These are phyloP conservation scores for Ormyrus nitidulus DNA, from an alignment of 2,888 invertebrate genomes.

Conservation along the genomic window DNA sequence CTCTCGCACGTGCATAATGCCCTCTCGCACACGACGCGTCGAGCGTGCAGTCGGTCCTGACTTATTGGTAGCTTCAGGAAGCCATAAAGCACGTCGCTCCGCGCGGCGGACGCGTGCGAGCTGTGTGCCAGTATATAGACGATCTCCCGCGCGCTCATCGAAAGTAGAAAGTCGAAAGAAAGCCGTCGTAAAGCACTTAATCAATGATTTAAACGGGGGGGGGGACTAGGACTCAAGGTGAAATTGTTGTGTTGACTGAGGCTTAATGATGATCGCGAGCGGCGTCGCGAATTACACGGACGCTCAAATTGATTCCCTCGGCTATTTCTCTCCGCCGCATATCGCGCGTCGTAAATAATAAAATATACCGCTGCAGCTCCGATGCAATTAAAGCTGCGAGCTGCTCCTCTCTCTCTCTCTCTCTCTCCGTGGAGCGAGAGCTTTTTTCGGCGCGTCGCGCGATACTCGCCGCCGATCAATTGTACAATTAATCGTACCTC, in stretches of 20 bases:
- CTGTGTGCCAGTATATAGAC: background rate
- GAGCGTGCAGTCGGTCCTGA: conserved; percentile 5
- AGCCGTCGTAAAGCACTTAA: conserved; percentile 48
- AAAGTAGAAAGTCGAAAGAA: conserved; percentile 52
- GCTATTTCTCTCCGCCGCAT: background rate
- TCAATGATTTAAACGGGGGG: conserved; percentile 44
- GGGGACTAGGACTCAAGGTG: conserved; percentile 1
- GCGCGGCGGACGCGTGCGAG: background rate
- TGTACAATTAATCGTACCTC: too few species aligned
- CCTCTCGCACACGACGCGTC: background rate
- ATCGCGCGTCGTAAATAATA: background rate
- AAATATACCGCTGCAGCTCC: conserved; percentile 7
- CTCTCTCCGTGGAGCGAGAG: too few species aligned
- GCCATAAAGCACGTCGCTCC: conserved; percentile 43
- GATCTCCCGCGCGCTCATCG: background rate
- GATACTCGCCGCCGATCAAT: too few species aligned
- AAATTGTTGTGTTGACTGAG: conserved; percentile 36
- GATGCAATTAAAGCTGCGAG: conserved; percentile 28
- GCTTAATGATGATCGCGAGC: conserved; percentile 30
- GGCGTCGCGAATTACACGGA: conserved; percentile 24
- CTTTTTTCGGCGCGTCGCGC: too few species aligned
- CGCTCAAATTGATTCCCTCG: conserved; percentile 27
- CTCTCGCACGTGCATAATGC: conserved; percentile 17
- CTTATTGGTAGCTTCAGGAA: conserved; percentile 50
- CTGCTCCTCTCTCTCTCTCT: too few species aligned